phyloP scores from a whole-genome alignment of 2,113 vertebrate species.

The Vidua macroura region DNA sequence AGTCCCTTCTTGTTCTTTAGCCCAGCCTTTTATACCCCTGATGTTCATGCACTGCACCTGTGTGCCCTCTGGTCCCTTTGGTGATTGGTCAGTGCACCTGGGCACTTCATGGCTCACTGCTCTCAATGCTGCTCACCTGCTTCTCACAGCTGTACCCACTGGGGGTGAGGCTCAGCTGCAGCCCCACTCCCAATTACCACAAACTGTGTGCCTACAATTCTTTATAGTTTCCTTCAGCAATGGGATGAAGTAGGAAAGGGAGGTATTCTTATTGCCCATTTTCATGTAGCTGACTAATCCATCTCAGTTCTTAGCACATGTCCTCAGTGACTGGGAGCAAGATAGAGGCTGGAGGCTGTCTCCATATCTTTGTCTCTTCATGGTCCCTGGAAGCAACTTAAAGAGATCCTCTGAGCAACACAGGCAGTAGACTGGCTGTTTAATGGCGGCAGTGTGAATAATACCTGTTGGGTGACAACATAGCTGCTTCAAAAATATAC shows the following conservation, averaged over 20 bases:
- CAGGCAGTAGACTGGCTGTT: not conserved
- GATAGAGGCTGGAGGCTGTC: not conserved
- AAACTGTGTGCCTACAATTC: not conserved
- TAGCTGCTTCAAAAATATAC: not conserved
- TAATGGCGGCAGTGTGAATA: not conserved
- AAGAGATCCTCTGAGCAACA: not conserved
- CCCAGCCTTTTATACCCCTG: not conserved
- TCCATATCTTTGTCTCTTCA: not conserved
- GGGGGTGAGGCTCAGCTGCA: not conserved
- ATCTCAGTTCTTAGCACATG: rapidly evolving
- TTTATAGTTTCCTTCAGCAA: not conserved
- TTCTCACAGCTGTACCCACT: not conserved
- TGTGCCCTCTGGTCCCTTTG: not conserved
- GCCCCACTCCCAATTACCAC: not conserved
- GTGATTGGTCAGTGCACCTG: not conserved
- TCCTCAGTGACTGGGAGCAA: not conserved
- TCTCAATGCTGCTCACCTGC: not conserved
- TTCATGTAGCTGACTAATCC: not conserved
- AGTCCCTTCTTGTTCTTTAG: not conserved
- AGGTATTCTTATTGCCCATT: not conserved
- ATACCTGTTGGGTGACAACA: not conserved
- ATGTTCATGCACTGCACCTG: not conserved
- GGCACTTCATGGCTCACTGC: not conserved
- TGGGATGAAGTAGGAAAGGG: not conserved
- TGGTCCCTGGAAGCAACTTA: not conserved